Evolutionary conservation across 2,113 vertebrate species (phyloP).

Genomic region (Gila orcuttii): DNA sequence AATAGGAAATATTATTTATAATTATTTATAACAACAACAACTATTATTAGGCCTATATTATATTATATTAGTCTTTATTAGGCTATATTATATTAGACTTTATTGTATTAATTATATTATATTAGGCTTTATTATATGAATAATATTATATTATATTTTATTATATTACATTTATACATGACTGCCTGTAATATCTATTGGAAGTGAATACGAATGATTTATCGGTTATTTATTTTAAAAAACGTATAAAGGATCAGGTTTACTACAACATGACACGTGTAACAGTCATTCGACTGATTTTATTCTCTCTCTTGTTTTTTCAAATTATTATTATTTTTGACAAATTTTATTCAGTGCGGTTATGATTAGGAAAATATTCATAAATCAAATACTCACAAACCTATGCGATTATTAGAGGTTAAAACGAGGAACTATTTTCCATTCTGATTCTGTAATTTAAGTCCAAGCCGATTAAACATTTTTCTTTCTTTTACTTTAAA

Average conservation of each 20-base stretch:
- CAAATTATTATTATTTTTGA: background rate
- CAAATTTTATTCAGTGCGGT: background rate
- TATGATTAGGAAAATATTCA: background rate
- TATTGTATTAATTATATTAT: too few species aligned
- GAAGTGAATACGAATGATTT: too few species aligned
- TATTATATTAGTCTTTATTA: too few species aligned
- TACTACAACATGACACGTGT: too few species aligned
- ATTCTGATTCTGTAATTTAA: background rate
- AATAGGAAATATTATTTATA: background rate
- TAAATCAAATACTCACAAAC: background rate
- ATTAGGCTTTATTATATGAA: too few species aligned
- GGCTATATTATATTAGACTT: too few species aligned
- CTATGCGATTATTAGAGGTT: background rate
- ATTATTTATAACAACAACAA: background rate
- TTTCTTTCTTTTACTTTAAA: background rate
- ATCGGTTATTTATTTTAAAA: too few species aligned
- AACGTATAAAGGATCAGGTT: too few species aligned
- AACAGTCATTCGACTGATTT: background rate
- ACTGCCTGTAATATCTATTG: too few species aligned
- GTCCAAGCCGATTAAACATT: background rate
- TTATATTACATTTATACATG: too few species aligned
- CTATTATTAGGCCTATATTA: background rate
- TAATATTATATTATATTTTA: too few species aligned
- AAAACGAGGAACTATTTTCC: background rate
- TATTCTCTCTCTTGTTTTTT: background rate